These are phyloP conservation scores for Diloba caeruleocephala DNA, from an alignment of 2,888 invertebrate genomes.

Conservation along the genomic window DNA sequence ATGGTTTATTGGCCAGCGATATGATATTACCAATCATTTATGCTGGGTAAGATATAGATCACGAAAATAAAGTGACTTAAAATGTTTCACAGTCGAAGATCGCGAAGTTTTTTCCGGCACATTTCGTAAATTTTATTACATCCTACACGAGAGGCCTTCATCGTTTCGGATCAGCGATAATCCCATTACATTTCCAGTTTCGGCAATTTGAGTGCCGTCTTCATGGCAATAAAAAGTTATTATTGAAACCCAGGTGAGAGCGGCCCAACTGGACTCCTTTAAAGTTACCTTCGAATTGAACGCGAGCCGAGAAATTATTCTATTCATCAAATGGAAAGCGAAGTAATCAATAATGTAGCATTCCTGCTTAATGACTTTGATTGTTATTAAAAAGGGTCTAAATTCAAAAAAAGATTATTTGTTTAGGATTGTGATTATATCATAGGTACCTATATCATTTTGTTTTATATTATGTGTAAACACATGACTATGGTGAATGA, in stretches of 20 bases:
- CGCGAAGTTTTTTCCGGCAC: constrained; percentile 63
- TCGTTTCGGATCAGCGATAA: constrained; percentile 82
- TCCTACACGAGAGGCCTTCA: constrained; percentile 72
- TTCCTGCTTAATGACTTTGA: constrained; percentile 42
- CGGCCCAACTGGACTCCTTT: constrained; percentile 43
- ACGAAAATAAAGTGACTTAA: constrained; percentile 55
- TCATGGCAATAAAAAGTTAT: constrained; percentile 77
- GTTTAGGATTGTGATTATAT: no score
- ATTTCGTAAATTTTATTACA: constrained; percentile 76
- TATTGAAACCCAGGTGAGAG: constrained; percentile 72
- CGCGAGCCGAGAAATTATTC: constrained; percentile 36
- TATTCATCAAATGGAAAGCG: constrained; percentile 33
- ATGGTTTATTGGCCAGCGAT: constrained; percentile 20
- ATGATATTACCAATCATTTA: constrained; percentile 21
- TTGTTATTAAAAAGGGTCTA: constrained; percentile 24
- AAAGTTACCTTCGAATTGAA: constrained; percentile 38
- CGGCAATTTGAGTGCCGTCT: constrained; percentile 73
- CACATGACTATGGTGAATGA: constrained; percentile 6
- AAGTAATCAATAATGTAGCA: constrained; percentile 45
- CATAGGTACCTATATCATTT: no score
- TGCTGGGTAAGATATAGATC: constrained; percentile 33
- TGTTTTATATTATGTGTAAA: constrained; percentile 9
- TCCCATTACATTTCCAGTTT: constrained; percentile 80
- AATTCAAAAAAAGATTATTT: constrained; percentile 12
- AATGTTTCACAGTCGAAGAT: constrained; percentile 58